These are phyloP conservation scores for Thalassaphorura encarpata DNA, from an alignment of 1,140 invertebrate species.

Conservation along the genomic window DNA sequence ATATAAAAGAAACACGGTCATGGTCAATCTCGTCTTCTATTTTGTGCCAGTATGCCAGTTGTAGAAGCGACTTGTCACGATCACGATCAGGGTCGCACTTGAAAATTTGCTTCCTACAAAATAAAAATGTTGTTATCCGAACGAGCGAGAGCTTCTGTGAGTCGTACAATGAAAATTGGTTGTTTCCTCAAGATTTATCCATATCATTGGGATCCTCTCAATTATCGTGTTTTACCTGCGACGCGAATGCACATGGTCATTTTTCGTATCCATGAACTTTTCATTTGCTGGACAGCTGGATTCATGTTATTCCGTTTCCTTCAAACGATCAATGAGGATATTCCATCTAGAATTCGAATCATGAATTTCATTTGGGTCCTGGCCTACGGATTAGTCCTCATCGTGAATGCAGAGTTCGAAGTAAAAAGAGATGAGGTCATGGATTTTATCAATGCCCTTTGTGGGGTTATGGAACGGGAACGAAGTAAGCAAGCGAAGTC, in stretches of 20 bases:
- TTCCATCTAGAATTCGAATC: background rate
- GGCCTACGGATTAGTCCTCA: background rate
- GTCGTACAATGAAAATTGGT: background rate
- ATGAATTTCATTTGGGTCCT: background rate
- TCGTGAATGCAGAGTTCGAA: background rate
- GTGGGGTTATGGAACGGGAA: background rate
- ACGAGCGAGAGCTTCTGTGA: background rate
- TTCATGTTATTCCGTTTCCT: background rate
- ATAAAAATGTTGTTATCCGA: no score
- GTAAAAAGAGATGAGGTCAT: background rate
- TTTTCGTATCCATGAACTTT: background rate
- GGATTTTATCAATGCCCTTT: background rate
- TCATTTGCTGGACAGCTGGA: background rate
- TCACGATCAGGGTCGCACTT: no score
- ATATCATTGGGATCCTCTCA: background rate
- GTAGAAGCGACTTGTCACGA: no score
- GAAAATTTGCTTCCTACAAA: no score
- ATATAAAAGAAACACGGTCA: no score
- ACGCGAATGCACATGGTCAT: background rate
- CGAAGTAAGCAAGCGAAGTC: constrained; percentile 4
- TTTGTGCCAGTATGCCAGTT: no score
- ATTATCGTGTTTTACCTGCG: background rate
- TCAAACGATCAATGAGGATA: background rate
- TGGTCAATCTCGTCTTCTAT: no score
- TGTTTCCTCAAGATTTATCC: background rate